Evolutionary conservation across 2,113 vertebrate genomes (phyloP), one percentile per base, ranked within the genome.

Genomic region (Plotosus lineatus): DNA sequence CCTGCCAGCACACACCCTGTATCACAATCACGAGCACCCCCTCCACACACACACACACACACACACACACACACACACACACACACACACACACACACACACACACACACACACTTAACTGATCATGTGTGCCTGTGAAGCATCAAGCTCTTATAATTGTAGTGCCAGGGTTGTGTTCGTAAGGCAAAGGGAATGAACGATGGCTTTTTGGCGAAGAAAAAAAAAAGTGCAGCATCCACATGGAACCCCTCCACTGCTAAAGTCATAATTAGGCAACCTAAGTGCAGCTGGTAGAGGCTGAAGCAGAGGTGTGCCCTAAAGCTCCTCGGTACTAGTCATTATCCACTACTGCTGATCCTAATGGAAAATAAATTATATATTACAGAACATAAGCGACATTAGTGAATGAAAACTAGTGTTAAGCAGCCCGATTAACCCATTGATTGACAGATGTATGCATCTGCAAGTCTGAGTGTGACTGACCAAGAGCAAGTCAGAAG

Each of bases 291-390:
- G 56, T 65, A 51, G n/a, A 65, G 71, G 31, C 71, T 31, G 58
- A 12, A 58, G 58, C 71, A 42, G 71, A 74, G n/a, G 33, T 26
- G 36, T 81, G 56, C 71, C 71, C 44, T 74, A 42, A 28, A 36
- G 7, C 69, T 58, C 79, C 68, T 65, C 33, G 58, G 51, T 38
- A 58, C 50, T 46, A 76, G 80, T 76, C 80, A 82, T 82, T 82
- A 76, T 51, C 50, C 31, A 65, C 61, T n/a, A 77, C 19, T 48
- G 33, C 51, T 53, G 50, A 76, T 14, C 28, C 38, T 82, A 77
- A 81, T 81, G 80, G 73, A 76, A 76, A 81, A 76, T 55, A 81
- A 81, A 75, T 81, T 66, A 76, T 69, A 82, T 42, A 76, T 68
- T 82, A 66, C 60, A 55, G 73, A 23, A 61, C 46, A 17, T 56